Conservation (phyloP, 2,888 invertebrate genomes). For the Ochropleura leucogaster region DNA sequence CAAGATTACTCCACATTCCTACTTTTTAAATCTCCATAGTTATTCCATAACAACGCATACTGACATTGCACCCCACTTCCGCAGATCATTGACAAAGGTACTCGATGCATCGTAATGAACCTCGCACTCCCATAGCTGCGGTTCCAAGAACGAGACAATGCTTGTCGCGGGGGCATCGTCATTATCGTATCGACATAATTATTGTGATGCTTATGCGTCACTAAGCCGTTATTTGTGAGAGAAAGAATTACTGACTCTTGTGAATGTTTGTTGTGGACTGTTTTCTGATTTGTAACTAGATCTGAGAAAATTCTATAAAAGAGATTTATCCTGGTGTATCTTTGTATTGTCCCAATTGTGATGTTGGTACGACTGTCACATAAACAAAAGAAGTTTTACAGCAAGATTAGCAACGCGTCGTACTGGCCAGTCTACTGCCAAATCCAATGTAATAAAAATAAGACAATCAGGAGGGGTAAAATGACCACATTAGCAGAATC, state of each 20-base stretch:
- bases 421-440: neutral
- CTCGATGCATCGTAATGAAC: slow-evolving; percentile 51
- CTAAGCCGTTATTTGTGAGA: slow-evolving; percentile 56
- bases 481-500: no score
- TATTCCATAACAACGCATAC: slow-evolving; percentile 16
- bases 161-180: slow-evolving; percentile 41
- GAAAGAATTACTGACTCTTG: slow-evolving; percentile 39
- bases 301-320: neutral
- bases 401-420: neutral
- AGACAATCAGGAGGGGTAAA: neutral
- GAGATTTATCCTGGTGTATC: neutral
- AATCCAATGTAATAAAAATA: neutral
- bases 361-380: neutral
- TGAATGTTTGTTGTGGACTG: slow-evolving; percentile 25
- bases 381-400: neutral
- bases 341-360: neutral
- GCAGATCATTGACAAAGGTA: slow-evolving; percentile 43
- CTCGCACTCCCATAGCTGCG: slow-evolving; percentile 55
- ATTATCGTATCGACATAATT: slow-evolving; percentile 44
- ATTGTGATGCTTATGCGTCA: slow-evolving; percentile 54
- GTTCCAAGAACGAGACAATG: slow-evolving; percentile 64
- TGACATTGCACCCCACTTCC: slow-evolving; percentile 55
- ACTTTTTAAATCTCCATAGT: neutral
- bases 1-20: neutral
- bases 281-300: slow-evolving; percentile 4